Evolutionary conservation across 2,888 invertebrate genomes (phyloP).

Genomic region (Rhingia campestris): DNA sequence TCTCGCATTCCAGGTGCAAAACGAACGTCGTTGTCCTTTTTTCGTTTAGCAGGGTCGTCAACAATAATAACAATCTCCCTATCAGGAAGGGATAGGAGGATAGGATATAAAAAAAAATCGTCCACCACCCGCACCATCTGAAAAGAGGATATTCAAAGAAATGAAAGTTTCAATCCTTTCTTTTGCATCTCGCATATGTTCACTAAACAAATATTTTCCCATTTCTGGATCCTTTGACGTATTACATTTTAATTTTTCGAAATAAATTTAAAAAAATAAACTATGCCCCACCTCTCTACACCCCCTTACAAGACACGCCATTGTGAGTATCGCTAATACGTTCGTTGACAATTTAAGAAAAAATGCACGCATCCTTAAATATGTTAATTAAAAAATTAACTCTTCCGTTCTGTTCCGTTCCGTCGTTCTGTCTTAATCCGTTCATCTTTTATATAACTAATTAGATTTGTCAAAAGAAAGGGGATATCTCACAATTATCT

Average conservation of each 20-base stretch:
- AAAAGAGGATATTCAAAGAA: slow-evolving; percentile 51
- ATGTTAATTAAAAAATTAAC: slow-evolving; percentile 70
- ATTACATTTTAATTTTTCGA: slow-evolving; percentile 44
- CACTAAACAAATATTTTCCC: slow-evolving; percentile 54
- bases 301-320: slow-evolving; percentile 28
- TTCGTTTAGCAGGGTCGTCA: too few relatives aligned
- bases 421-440: slow-evolving; percentile 46
- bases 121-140: neutral
- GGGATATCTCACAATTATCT: slow-evolving; percentile 66
- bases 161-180: slow-evolving; percentile 72
- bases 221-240: slow-evolving; percentile 54
- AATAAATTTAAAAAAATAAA: slow-evolving; percentile 36
- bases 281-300: neutral
- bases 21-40: too few relatives aligned
- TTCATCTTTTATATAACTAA: slow-evolving; percentile 59
- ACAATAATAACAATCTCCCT: too few relatives aligned
- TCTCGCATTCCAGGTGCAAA: too few relatives aligned
- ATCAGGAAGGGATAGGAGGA: too few relatives aligned
- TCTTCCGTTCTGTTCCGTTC: slow-evolving; percentile 23
- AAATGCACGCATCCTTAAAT: slow-evolving; percentile 70
- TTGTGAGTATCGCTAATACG: slow-evolving; percentile 33
- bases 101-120: slow-evolving; percentile 31
- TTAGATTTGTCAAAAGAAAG: slow-evolving; percentile 59
- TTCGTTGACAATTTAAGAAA: slow-evolving; percentile 46
- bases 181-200: slow-evolving; percentile 43